Conservation (phyloP, 2,113 vertebrate genomes). For the Herpetotheres cachinnans region DNA sequence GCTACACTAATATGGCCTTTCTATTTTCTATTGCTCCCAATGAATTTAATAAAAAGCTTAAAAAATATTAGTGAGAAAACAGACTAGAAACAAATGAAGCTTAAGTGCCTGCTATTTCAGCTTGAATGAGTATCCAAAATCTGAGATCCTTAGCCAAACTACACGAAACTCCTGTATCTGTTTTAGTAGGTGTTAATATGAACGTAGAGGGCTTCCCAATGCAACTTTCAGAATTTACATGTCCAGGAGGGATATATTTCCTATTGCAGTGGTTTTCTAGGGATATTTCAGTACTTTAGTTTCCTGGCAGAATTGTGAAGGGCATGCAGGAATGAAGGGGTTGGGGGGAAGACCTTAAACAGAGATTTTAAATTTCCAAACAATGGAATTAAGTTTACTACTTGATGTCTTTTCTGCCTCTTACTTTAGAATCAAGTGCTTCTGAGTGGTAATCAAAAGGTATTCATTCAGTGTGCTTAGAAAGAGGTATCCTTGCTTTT, state of each 20-base stretch:
- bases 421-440: not conserved
- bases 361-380: not conserved
- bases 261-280: not conserved
- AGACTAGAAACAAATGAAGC: not conserved
- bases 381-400: not conserved
- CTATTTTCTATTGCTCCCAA: not conserved
- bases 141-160: not conserved
- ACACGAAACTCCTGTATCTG: not conserved
- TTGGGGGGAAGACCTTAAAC: not conserved
- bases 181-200: not conserved
- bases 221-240: not conserved
- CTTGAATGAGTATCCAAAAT: not conserved
- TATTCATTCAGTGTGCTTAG: not conserved
- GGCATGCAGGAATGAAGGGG: not conserved
- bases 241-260: not conserved
- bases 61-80: not conserved
- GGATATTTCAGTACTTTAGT: not conserved
- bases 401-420: not conserved
- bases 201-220: not conserved
- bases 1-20: not conserved
- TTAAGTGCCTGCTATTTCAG: not conserved
- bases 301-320: not conserved
- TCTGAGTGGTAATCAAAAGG: not conserved
- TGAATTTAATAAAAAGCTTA: not conserved
- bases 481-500: not conserved